A percentile compares a stretch with the other conserved stretches of the same genome.
Conservation (phyloP, 2,888 invertebrate species). For the Halocaridina rubra region DNA sequence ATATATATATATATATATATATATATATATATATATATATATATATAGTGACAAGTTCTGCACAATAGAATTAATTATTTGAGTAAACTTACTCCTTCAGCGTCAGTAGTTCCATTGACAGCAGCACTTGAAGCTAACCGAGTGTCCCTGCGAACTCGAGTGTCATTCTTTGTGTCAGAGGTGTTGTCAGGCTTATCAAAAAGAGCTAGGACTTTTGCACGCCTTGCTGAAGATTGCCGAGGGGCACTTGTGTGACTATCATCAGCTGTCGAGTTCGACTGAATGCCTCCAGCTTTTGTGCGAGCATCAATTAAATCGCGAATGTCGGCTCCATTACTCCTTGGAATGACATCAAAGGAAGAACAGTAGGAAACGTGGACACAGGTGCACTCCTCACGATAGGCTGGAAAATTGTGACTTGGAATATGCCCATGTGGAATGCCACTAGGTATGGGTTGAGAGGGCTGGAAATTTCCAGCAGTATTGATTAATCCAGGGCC, state of each 20-base stretch:
- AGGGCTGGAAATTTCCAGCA: slow-evolving; percentile 3
- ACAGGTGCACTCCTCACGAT: slow-evolving; percentile 26
- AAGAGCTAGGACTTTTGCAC: no score
- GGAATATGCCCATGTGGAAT: background rate
- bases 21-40: no score
- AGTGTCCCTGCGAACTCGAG: slow-evolving; percentile 9
- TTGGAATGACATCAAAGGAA: slow-evolving; percentile 3
- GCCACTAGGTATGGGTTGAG: background rate
- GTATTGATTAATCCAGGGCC: background rate
- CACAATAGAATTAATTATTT: no score
- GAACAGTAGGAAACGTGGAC: slow-evolving; percentile 34
- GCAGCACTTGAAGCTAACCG: background rate
- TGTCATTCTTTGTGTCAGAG: background rate
- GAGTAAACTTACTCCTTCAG: slow-evolving; percentile 4
- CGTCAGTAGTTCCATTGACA: background rate
- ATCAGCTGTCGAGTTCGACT: slow-evolving; percentile 45
- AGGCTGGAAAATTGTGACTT: background rate
- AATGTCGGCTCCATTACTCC: slow-evolving; percentile 24
- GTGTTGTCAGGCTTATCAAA: no score
- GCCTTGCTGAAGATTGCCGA: no score
- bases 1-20: no score
- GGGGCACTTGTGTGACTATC: no score
- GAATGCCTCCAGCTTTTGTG: background rate
- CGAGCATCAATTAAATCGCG: slow-evolving; percentile 49
- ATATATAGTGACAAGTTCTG: no score